Percentiles rank a stretch among this genome's conserved stretches.
phyloP scores from a whole-genome alignment of 2,888 invertebrate genomes.

The Sinhomidia bicolor region DNA sequence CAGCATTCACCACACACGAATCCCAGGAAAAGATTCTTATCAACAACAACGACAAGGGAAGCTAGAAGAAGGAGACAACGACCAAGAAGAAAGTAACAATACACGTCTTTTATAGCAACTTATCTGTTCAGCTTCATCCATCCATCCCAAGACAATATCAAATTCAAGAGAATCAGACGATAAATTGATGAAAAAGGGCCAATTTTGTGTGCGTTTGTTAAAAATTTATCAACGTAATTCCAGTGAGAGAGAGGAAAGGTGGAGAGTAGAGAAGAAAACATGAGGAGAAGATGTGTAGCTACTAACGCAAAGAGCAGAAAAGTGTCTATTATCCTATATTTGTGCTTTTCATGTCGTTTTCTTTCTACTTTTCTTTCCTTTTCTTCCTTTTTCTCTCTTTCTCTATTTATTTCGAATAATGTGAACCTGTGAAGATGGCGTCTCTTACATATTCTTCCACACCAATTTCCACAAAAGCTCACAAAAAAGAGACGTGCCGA shows the following conservation, averaged over 20 bases:
- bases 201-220: constrained; percentile 80
- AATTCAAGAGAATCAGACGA: constrained; percentile 80
- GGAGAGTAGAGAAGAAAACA: constrained; percentile 40
- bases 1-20: constrained; percentile 30
- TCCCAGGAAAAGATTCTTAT: constrained; percentile 16
- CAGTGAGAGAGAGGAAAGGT: constrained; percentile 69
- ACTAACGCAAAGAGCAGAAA: constrained; percentile 56
- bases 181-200: constrained; percentile 81
- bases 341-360: constrained; percentile 54
- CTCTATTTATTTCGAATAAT: constrained; percentile 46
- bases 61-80: constrained; percentile 12
- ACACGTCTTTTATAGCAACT: constrained; percentile 69
- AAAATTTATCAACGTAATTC: constrained; percentile 80
- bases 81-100: constrained; percentile 12
- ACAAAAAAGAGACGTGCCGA: constrained; percentile 66
- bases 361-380: background rate
- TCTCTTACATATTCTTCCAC: constrained; percentile 46
- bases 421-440: constrained; percentile 53
- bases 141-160: constrained; percentile 77
- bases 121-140: constrained; percentile 73
- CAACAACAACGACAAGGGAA: background rate
- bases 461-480: constrained; percentile 67
- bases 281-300: constrained; percentile 5
- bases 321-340: constrained; percentile 70
- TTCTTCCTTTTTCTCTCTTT: constrained; percentile 14